phyloP scores from a whole-genome alignment of 2,797 vertebrate species.

The Fringilla coelebs region DNA sequence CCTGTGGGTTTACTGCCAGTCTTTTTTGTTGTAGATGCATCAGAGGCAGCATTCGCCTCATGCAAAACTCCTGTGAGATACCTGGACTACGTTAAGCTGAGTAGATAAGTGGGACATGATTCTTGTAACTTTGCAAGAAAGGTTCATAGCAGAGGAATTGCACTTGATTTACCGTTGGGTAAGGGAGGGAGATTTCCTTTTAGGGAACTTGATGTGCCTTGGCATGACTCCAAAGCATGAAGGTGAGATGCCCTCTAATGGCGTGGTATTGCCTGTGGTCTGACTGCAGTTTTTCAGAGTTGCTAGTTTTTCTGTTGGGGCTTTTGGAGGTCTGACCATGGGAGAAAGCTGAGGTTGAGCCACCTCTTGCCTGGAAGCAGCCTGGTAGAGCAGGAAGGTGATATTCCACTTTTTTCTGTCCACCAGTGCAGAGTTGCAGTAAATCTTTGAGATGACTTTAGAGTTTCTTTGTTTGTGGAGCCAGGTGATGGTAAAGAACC shows the following conservation, averaged over 20 bases:
- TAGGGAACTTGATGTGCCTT: neutral
- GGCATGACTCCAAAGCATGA: neutral
- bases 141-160: neutral
- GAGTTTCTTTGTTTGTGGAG: neutral
- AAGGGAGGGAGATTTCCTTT: accelerated
- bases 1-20: neutral
- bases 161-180: neutral
- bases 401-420: neutral
- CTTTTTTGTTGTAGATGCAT: neutral
- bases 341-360: neutral
- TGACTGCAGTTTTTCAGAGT: neutral
- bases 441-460: neutral
- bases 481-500: neutral
- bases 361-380: neutral
- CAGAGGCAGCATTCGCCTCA: neutral
- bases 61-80: neutral
- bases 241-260: neutral
- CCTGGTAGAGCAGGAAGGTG: neutral
- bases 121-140: neutral
- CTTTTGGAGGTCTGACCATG: neutral
- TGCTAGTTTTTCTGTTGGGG: neutral
- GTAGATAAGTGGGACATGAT: neutral
- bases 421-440: neutral
- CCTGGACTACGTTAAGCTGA: neutral
- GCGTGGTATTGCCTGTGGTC: neutral